Conservation (phyloP, 2,888 invertebrate species). For the Chirona hameri region DNA sequence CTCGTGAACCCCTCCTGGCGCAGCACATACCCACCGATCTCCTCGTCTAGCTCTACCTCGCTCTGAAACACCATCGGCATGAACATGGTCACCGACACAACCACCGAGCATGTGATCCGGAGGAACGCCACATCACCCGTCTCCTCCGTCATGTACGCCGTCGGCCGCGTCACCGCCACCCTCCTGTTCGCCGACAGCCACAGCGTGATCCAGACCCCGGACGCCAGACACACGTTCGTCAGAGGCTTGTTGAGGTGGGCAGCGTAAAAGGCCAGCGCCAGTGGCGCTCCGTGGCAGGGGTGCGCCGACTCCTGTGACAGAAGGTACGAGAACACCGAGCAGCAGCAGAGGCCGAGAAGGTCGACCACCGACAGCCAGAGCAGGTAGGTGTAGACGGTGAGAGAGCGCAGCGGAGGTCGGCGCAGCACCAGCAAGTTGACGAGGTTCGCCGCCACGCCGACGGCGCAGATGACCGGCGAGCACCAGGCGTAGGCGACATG, state of each 20-base stretch:
- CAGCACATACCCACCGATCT: not conserved
- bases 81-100: not conserved
- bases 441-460: not conserved
- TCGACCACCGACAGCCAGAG: not conserved
- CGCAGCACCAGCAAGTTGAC: not conserved
- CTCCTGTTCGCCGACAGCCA: not conserved
- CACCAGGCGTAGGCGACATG: not conserved
- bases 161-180: not conserved
- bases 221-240: not conserved
- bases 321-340: not conserved
- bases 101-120: not conserved
- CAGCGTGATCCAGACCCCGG: not conserved
- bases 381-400: conserved; percentile 12
- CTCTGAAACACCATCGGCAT: not conserved
- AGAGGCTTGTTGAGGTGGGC: conserved; percentile 5
- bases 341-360: not conserved
- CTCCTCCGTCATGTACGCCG: not conserved
- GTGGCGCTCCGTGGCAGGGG: not conserved
- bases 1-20: not conserved
- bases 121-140: not conserved
- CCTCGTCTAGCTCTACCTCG: not conserved
- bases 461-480: not conserved
- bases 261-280: conserved; percentile 1
- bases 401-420: not conserved
- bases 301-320: not conserved